phyloP scores from a whole-genome alignment of 2,113 vertebrate species.

The Callipepla squamata region DNA sequence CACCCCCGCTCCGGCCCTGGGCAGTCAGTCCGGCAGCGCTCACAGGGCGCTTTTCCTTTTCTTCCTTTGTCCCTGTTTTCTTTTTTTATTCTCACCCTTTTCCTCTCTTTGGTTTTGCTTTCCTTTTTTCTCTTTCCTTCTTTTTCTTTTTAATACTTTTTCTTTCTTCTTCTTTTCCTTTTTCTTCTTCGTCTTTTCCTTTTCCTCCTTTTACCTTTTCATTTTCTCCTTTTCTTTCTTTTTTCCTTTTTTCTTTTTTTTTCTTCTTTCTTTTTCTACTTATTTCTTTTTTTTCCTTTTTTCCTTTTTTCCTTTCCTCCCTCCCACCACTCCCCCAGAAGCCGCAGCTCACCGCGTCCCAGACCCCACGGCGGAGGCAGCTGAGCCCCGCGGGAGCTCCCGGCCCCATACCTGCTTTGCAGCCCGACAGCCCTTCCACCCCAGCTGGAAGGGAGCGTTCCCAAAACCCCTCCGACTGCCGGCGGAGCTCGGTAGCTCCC shows the following conservation, averaged over 20 bases:
- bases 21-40: neutral
- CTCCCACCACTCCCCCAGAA: no score
- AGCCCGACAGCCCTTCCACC: neutral
- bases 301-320: neutral
- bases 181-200: fast-evolving
- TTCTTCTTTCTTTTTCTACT: no score
- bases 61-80: fast-evolving
- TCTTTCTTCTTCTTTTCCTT: no score
- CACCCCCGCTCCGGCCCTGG: fast-evolving
- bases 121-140: fast-evolving
- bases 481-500: neutral
- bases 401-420: neutral
- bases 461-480: neutral
- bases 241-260: fast-evolving
- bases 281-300: neutral
- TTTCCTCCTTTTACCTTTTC: fast-evolving
- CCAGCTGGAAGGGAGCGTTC: fast-evolving
- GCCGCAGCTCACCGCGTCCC: no score
- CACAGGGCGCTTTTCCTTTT: fast-evolving
- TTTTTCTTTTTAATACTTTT: no score
- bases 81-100: neutral
- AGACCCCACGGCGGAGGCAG: neutral
- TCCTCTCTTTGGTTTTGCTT: no score
- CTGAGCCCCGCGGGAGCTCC: neutral
- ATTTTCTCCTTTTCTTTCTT: fast-evolving